Percentiles rank a stretch among this genome's conserved stretches.
These are phyloP conservation scores for roundworm (Caenorhabditis elegans) DNA, from an alignment of 1,140 invertebrate genomes.

Conservation along the genomic window WBcel235 BX284604.4:11178001-11178500, in stretches of 20 bases:
- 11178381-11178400: too few relatives aligned
- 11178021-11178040: conserved; percentile 23
- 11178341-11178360: too few relatives aligned
- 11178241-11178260: conserved; percentile 34
- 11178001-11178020: conserved; percentile 25
- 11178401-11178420: too few relatives aligned
- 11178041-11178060: not conserved
- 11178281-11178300: too few relatives aligned
- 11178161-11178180: conserved; percentile 37
- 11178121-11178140: not conserved
- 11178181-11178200: conserved; percentile 39
- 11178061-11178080: not conserved
- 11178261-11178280: too few relatives aligned
- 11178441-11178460: too few relatives aligned
- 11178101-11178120: conserved; percentile 15
- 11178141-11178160: not conserved
- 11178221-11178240: conserved; percentile 36
- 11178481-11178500: not conserved
- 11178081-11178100: not conserved
- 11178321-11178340: too few relatives aligned
- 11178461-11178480: too few relatives aligned
- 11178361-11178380: too few relatives aligned
- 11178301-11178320: not conserved
- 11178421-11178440: too few relatives aligned
- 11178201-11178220: conserved; percentile 38